phyloP scores from a whole-genome alignment of 2,888 invertebrate genomes.

The Hofmannophila pseudospretella region DNA sequence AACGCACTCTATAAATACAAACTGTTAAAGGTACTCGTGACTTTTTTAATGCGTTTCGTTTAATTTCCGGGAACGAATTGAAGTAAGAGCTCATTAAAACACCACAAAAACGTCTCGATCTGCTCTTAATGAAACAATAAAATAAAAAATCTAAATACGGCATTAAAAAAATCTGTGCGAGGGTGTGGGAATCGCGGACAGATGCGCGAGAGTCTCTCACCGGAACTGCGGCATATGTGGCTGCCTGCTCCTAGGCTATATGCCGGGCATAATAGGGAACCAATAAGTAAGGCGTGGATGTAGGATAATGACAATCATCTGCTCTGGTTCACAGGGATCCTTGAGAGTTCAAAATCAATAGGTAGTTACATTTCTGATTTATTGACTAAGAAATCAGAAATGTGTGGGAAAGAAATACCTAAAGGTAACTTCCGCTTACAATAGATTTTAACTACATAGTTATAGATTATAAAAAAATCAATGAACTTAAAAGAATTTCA shows the following conservation, averaged over 20 bases:
- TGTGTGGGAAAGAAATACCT: too few relatives aligned
- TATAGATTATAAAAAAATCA: too few relatives aligned
- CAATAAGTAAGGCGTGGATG: slow-evolving; percentile 11
- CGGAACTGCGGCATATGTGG: slow-evolving; percentile 50
- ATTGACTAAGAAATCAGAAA: too few relatives aligned
- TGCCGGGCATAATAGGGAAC: slow-evolving; percentile 5
- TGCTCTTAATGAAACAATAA: neutral
- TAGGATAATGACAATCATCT: slow-evolving; percentile 29
- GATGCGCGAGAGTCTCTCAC: slow-evolving; percentile 36
- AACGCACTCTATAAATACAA: too few relatives aligned
- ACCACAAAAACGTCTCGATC: neutral
- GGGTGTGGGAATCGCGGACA: slow-evolving; percentile 63
- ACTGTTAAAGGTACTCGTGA: too few relatives aligned
- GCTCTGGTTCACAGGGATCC: slow-evolving; percentile 15
- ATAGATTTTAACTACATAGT: too few relatives aligned
- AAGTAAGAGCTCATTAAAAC: too few relatives aligned
- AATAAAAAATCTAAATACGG: neutral
- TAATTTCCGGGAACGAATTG: too few relatives aligned
- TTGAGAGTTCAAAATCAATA: neutral
- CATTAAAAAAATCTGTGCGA: slow-evolving; percentile 9
- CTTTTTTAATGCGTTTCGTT: too few relatives aligned
- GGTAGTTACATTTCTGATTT: too few relatives aligned
- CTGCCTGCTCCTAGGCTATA: slow-evolving; percentile 3
- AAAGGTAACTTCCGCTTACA: too few relatives aligned
- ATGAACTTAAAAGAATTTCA: too few relatives aligned